phyloP scores from a whole-genome alignment of 2,888 invertebrate genomes.

The Rhimphoctona megacephalus region DNA sequence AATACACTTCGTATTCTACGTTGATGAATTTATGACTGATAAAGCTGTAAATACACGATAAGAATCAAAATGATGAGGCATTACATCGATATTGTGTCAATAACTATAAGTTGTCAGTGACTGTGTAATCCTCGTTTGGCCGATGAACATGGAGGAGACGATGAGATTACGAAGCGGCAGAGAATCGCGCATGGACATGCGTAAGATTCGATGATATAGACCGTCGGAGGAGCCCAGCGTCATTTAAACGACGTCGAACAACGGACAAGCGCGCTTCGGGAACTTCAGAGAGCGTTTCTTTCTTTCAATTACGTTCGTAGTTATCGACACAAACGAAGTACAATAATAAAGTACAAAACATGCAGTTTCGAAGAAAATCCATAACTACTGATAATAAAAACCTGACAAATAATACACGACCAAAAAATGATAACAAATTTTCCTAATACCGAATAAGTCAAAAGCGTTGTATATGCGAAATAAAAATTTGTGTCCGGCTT shows the following conservation, averaged over 20 bases:
- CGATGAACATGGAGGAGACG: slow-evolving; percentile 46
- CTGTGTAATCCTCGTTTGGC: slow-evolving; percentile 5
- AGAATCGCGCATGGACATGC: slow-evolving; percentile 77
- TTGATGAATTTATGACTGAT: neutral
- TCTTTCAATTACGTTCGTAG: neutral
- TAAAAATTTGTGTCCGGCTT: neutral
- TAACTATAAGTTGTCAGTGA: slow-evolving; percentile 11
- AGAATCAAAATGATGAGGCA: neutral
- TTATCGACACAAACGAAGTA: neutral
- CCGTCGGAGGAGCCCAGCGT: slow-evolving; percentile 74
- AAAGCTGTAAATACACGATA: neutral
- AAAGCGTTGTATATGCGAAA: neutral
- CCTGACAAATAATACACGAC: neutral
- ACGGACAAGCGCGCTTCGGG: slow-evolving; percentile 72
- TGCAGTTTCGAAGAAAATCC: neutral
- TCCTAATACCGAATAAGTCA: neutral
- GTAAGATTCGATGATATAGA: slow-evolving; percentile 76
- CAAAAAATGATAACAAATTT: slow-evolving; percentile 8
- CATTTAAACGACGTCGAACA: slow-evolving; percentile 77
- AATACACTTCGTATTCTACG: neutral
- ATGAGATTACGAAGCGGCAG: slow-evolving; percentile 61
- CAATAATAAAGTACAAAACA: neutral
- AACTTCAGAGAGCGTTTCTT: slow-evolving; percentile 13
- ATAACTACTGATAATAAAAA: neutral
- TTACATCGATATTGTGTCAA: slow-evolving; percentile 17